These are phyloP conservation scores for Zootermopsis nevadensis DNA, from an alignment of 2,888 invertebrate species.

Conservation along the genomic window DNA sequence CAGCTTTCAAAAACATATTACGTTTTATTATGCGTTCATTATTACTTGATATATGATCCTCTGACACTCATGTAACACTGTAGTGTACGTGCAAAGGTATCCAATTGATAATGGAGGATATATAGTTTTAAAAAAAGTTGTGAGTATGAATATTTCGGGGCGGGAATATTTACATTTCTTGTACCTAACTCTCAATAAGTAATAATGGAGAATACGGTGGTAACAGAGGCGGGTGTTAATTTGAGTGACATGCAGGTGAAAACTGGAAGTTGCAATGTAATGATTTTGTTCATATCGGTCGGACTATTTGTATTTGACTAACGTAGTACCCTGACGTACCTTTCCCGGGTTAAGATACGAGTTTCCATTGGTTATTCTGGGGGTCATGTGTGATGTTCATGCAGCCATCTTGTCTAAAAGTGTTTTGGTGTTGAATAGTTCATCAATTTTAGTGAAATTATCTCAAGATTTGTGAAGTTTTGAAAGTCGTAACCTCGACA, in stretches of 20 bases:
- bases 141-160: neutral
- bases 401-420: conserved; percentile 30
- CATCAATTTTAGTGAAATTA: neutral
- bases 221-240: too few species aligned
- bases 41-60: too few species aligned
- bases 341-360: conserved; percentile 27
- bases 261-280: neutral
- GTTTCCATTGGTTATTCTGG: conserved; percentile 26
- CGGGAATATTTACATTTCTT: neutral
- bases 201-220: too few species aligned
- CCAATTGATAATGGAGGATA: too few species aligned
- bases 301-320: conserved; percentile 17
- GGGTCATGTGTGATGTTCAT: conserved; percentile 30
- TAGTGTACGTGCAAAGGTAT: too few species aligned
- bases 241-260: neutral
- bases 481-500: neutral
- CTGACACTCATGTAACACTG: too few species aligned
- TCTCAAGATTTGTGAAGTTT: neutral
- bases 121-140: neutral
- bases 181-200: neutral
- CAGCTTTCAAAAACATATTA: too few species aligned
- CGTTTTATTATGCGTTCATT: neutral
- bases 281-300: conserved; percentile 5
- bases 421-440: neutral
- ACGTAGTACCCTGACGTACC: conserved; percentile 28